Evolutionary conservation across 2,888 invertebrate species (phyloP), one percentile per base, ranked within the genome.

Genomic region (Hydraecia micacea): DNA sequence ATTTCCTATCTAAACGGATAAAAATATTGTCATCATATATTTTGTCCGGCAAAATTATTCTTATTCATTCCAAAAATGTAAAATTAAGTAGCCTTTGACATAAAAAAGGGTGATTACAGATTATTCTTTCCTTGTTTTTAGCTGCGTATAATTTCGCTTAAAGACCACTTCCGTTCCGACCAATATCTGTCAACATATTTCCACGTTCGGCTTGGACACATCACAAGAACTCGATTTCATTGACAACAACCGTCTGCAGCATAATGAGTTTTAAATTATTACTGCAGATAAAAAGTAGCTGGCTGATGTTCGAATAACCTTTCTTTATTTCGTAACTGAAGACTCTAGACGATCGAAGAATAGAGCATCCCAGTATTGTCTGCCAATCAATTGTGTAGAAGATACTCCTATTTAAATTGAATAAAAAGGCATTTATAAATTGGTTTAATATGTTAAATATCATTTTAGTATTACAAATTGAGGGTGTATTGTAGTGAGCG

Each of bases 261-360:
- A 95, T 97, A 97, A 97, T 96, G 95, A 96, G 94, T 95, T 96
- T 96, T 96, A 96, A 96, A 96, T 97, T 96, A 96, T 96, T 95
- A 94, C 94, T 92, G 94, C 93, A 93, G 94, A 95, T 95, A 96
- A 96, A 96, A 96, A 96, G 95, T 96, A 92, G 92, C 92, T 91
- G 91, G 89, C 84, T 91, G 91, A 91, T 92, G 92, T 89, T 86
- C 92, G 88, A 92, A 93, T 95, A 96, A 95, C 95, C 95, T 96
- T 96, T 96, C 94, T 94, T 92, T 93, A 92, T 91, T 90, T 93
- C 89, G 91, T 94, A 92, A 93, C 92, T 93, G 93, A 93, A 91
- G 92, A 92, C 90, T 88, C 90, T 91, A 87, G 89, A 92, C 92
- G 91, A 89, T 86, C 90, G 83, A 90, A 89, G 84, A 84, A 88